phyloP scores from a whole-genome alignment of 2,113 vertebrate genomes.

The Chloroceryle aenea region DNA sequence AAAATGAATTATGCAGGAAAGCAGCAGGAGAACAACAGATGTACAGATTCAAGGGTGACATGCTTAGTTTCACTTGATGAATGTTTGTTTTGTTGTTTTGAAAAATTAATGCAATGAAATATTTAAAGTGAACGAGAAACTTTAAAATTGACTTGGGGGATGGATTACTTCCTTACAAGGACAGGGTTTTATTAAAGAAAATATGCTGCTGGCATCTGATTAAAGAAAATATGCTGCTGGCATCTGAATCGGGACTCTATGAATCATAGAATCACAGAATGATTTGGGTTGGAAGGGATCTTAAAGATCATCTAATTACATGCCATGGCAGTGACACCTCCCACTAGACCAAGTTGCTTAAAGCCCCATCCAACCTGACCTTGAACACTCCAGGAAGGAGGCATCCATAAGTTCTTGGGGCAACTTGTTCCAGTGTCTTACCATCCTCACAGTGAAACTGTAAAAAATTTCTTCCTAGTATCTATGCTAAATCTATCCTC shows the following conservation, averaged over 20 bases:
- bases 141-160: conserved; percentile 71
- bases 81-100: conserved; percentile 82
- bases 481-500: neutral
- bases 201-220: conserved; percentile 20
- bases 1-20: conserved; percentile 81
- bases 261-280: neutral
- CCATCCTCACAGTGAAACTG: neutral
- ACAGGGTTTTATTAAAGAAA: conserved; percentile 26
- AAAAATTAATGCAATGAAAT: conserved; percentile 84
- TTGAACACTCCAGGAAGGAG: neutral
- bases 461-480: neutral
- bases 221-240: conserved; percentile 27
- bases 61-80: conserved; percentile 83
- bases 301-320: neutral
- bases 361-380: neutral
- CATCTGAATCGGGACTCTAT: conserved; percentile 25
- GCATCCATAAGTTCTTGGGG: neutral
- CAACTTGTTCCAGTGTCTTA: neutral
- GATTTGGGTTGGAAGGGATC: neutral
- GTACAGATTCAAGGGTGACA: conserved; percentile 76
- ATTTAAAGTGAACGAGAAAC: conserved; percentile 78
- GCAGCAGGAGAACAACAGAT: conserved; percentile 77
- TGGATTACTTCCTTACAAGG: conserved; percentile 46
- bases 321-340: neutral
- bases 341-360: neutral